Base-by-base conservation (phyloP, 2,888 invertebrate species). In the Brachyptera putata region DNA sequence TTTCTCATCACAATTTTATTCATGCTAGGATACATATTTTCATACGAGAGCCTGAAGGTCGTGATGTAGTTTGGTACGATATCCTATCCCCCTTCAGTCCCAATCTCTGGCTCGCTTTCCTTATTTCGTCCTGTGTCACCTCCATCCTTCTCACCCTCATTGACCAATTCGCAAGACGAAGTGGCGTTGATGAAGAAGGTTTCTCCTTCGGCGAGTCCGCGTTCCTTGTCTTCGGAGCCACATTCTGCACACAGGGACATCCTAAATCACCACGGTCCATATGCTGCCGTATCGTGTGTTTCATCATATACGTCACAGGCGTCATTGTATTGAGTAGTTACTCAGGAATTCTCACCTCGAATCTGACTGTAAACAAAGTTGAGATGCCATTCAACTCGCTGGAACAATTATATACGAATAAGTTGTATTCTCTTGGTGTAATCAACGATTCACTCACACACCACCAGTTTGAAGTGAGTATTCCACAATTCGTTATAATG, bases 311-410 rank as follows among this genome's bases (percentile, higher is more conserved):
- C 21, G 50, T 50, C 30, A 50, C 30, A 2, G 50, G 50, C 11
- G 34, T 50, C 14, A 50, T 50, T 21, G 18, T 21, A 4, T 7
- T 50, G 9, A 26, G 26, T 3, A 50, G 50, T 16, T 50, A 50
- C 26, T 50, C 50, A 16, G 50, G 50, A n/a, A 21, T 50, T 13
- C n/a, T 50, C 14, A 50, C 50, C 13, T 50, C 50, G 21, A 50
- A 16, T 7, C 50, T 50, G 7, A 50, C 50, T 4, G 21, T 50
- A 7, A 1, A 30, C n/a, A 26, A 21, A 26, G 16, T 21, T 14
- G 16, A 30, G 26, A 50, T 50, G 30, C 50, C 50, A 26, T 50
- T 50, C 50, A 30, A 14, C 13, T 14, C 26, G 11, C 21, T 50
- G 30, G n/a, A 50, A 7, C 30, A 30, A 26, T 18, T 50, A 18